These are phyloP conservation scores for Harpalus rufipes DNA, from an alignment of 2,888 invertebrate genomes.

Conservation along the genomic window DNA sequence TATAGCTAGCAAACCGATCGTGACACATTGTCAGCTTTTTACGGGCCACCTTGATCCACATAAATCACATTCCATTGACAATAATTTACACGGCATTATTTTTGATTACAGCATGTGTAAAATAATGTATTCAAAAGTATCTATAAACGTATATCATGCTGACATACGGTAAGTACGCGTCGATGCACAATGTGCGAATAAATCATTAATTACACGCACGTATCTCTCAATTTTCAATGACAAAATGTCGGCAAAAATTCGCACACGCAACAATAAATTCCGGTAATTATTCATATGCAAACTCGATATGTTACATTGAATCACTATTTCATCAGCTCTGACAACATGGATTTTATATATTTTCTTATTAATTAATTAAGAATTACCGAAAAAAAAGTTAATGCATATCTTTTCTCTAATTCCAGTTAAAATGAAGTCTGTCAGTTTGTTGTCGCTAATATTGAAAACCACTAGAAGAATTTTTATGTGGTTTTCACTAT, in stretches of 20 bases:
- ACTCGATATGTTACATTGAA: conserved; percentile 27
- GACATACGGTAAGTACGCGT: conserved; percentile 56
- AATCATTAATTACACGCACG: conserved; percentile 61
- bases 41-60: conserved; percentile 26
- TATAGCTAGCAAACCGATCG: conserved; percentile 13
- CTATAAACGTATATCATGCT: conserved; percentile 57
- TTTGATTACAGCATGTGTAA: conserved; percentile 43
- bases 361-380: background rate
- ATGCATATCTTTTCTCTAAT: too few species aligned
- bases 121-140: conserved; percentile 62
- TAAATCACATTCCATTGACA: conserved; percentile 41
- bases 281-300: conserved; percentile 54
- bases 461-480: too few species aligned
- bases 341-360: background rate
- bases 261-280: conserved; percentile 54
- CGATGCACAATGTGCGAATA: conserved; percentile 53
- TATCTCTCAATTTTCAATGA: conserved; percentile 63
- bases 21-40: conserved; percentile 26
- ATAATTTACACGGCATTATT: conserved; percentile 58
- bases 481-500: too few species aligned
- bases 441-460: too few species aligned
- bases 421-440: too few species aligned
- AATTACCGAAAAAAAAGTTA: background rate
- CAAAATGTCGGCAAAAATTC: conserved; percentile 54
- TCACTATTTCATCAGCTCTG: conserved; percentile 15